Conservation (phyloP, 1,140 invertebrate species). For the Magallana gigas region DNA sequence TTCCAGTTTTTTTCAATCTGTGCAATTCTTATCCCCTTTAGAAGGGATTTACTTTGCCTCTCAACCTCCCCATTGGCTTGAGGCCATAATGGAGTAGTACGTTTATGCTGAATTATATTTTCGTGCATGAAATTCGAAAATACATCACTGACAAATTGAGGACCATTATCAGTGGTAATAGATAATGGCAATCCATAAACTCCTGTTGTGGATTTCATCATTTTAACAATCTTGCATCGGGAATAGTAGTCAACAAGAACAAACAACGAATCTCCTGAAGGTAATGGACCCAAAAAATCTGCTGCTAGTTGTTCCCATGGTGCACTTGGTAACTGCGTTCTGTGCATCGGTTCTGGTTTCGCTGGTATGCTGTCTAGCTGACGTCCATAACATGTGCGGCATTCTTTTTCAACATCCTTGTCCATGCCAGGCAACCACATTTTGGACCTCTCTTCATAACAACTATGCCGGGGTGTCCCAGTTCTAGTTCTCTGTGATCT, state of each 20-base stretch:
- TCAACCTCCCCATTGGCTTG: conserved; percentile 64
- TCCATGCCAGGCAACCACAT: conserved; percentile 70
- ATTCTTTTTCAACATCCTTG: conserved; percentile 48
- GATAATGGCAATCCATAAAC: not conserved
- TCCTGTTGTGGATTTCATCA: conserved; percentile 42
- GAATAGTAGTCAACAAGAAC: conserved; percentile 63
- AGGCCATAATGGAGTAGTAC: conserved; percentile 54
- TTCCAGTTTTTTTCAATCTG: conserved; percentile 54
- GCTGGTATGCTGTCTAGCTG: conserved; percentile 43
- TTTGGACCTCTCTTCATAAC: conserved; percentile 71
- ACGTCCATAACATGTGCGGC: conserved; percentile 55
- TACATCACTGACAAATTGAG: too few species aligned
- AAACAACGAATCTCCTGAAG: conserved; percentile 51
- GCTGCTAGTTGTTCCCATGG: conserved; percentile 47
- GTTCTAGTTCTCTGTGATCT: conserved; percentile 5
- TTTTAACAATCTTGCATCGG: conserved; percentile 49
- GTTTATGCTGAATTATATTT: too few species aligned
- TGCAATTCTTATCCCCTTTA: conserved; percentile 63
- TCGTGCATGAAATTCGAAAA: too few species aligned
- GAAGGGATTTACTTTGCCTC: conserved; percentile 59
- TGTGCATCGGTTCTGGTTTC: conserved; percentile 43
- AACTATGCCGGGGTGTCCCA: conserved; percentile 69
- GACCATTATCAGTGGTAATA: too few species aligned
- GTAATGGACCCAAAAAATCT: conserved; percentile 5
- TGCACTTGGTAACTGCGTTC: conserved; percentile 28